Evolutionary conservation across 2,113 vertebrate genomes (phyloP), one percentile per base, ranked within the genome.

Genomic region (Cyanoderma ruficeps): DNA sequence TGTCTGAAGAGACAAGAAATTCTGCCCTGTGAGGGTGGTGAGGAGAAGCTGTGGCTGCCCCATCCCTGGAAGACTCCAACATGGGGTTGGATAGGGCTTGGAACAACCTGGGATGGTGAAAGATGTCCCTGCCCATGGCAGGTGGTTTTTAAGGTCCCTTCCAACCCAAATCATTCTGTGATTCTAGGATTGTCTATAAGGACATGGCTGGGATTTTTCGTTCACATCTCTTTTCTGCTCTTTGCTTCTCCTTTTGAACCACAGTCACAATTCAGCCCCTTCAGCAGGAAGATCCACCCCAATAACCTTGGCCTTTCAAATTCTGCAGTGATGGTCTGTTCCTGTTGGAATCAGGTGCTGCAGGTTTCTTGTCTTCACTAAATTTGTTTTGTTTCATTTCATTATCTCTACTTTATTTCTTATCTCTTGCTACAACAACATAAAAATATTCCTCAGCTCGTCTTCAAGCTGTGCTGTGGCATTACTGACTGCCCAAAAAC

Each of bases 141-240:
- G 14, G 9, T 23, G 41, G 3, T 20, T 39, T 76, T 76, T 31
- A 56, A 33, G 14, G 35, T 28, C 5, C 2, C 6, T 76, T 20
- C 41, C 15, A 49, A 49, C 25, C 15, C 10, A 69, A 76, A 27
- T 5, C 6, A 42, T 56, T 69, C 33, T 35, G 47, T 31, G n/a
- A 47, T 35, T 46, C 24, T 4, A 13, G 15, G 39, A 53, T 39
- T 76, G 55, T 46, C 12, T 57, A 9, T 2, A 28, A 41, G 56
- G 20, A n/a, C 22, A 49, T 0, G 2, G 17, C 23, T 53, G 2
- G 3, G 1, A 0, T 28, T 68, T 76, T 47, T 57, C 5, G 2
- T 31, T 90, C 17, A 6, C 0, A 4, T 55, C 13, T 74, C 4
- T 19, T 77, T 74, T 50, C 39, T 61, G 13, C 7, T 67, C 33